Conservation (phyloP, 2,888 invertebrate genomes). For the Scaptomyza flava region DNA sequence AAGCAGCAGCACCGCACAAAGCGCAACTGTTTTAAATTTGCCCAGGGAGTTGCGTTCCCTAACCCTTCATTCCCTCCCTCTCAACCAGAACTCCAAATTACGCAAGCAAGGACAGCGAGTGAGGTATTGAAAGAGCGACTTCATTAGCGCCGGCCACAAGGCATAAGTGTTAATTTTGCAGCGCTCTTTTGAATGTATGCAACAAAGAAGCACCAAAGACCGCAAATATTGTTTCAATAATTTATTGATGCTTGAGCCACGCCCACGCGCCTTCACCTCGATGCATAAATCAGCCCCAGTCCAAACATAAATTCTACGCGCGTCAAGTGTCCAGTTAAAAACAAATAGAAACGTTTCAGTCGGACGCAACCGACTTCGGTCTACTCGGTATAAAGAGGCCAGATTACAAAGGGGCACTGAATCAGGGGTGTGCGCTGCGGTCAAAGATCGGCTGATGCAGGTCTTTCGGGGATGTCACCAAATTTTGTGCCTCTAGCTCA, state of each 20-base stretch:
- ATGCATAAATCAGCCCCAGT: slow-evolving; percentile 61
- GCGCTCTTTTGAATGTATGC: slow-evolving; percentile 32
- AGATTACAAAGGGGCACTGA: too few species aligned
- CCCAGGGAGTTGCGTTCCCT: not conserved
- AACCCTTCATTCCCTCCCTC: not conserved
- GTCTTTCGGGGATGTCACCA: too few species aligned
- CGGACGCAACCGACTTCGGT: too few species aligned
- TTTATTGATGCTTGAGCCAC: slow-evolving; percentile 65
- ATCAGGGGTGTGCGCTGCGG: too few species aligned
- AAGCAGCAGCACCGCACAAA: slow-evolving; percentile 10
- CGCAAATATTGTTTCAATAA: slow-evolving; percentile 62
- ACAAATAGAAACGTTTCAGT: too few species aligned
- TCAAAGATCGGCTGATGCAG: too few species aligned
- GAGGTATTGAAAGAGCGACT: slow-evolving; percentile 25
- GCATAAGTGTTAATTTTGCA: slow-evolving; percentile 41
- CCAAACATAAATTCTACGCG: slow-evolving; percentile 58
- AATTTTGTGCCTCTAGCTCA: too few species aligned
- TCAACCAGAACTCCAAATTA: slow-evolving; percentile 23
- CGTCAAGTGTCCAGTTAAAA: slow-evolving; percentile 63
- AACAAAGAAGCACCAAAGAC: slow-evolving; percentile 7
- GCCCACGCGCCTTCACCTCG: slow-evolving; percentile 29
- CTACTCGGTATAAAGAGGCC: too few species aligned
- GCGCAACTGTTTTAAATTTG: slow-evolving; percentile 42
- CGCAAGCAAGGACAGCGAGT: slow-evolving; percentile 39
- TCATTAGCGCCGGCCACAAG: slow-evolving; percentile 36